Base-by-base conservation (phyloP, 2,113 vertebrate genomes). In the Pedetes capensis region DNA sequence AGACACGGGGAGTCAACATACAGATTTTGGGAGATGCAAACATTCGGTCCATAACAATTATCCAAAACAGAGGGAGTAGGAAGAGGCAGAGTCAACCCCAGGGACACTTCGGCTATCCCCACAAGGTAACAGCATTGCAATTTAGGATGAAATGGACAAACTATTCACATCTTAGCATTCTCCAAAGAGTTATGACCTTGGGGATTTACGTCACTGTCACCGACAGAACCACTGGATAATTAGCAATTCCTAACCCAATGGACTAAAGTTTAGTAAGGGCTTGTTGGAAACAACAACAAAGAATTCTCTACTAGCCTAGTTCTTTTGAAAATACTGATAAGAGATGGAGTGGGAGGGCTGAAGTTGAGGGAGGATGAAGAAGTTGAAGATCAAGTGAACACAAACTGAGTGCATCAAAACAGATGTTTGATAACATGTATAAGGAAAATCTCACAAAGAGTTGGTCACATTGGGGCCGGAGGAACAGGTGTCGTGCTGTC, bases 311-410 rank as follows among this genome's bases (percentile, higher is more conserved):
- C 18, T 37, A 39, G 4, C 25, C n/a, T 32, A 32, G 23, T 34
- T 53, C 44, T 66, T 66, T 53, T 16, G 23, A 39, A 53, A 13
- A 7, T 53, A 27, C 53, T 25, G 17, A 1, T 75, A n/a, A 76
- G n/a, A 37, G 22, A 25, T 14, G 3, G 63, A 11, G 22, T 2
- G 6, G 22, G 20, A 72, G 6, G 18, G 8, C 0, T 11, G 1
- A 2, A 29, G 8, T 49, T 64, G 22, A 22, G 8, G 47, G 25
- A 13, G 44, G 44, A 63, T 53, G 47, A 27, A 1, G 8, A 37
- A 25, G 8, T 4, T 29, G 34, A 39, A 11, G 12, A 6, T 39
- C 47, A 37, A 16, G 39, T 66, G 63, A 53, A 53, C 14, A 53
- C 12, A 51, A 53, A 13, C n/a, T 39, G 14, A 51, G 53, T 53